These are phyloP conservation scores for Cyprinodon tularosa DNA, from an alignment of 2,113 vertebrate genomes.

Conservation along the genomic window DNA sequence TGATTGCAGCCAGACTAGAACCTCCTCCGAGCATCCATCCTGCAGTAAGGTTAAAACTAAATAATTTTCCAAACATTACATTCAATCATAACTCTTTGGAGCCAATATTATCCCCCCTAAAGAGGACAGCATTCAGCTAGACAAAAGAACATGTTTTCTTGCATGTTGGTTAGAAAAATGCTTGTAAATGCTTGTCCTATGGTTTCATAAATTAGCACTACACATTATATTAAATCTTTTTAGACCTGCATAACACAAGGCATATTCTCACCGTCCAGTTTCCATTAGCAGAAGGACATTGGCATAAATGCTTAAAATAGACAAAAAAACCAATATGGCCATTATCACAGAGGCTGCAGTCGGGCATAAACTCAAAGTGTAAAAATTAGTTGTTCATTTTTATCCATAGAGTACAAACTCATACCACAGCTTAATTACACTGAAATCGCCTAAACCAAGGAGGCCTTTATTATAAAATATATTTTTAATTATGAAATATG, in stretches of 20 bases:
- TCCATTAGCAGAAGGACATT: conserved; percentile 21
- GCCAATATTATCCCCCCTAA: too few species aligned
- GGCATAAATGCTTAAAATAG: conserved; percentile 70
- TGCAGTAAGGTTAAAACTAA: too few species aligned
- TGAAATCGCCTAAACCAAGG: neutral
- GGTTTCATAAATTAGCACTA: neutral
- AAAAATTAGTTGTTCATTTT: conserved; percentile 28
- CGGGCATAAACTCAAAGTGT: conserved; percentile 3
- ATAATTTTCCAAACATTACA: too few species aligned
- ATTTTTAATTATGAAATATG: neutral
- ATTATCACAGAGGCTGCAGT: conserved; percentile 43
- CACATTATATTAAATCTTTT: too few species aligned
- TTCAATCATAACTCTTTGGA: too few species aligned
- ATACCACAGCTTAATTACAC: conserved; percentile 10
- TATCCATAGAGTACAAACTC: conserved; percentile 5
- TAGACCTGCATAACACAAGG: neutral
- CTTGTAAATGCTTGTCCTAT: neutral
- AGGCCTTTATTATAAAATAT: conserved; percentile 9
- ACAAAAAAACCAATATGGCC: conserved; percentile 49
- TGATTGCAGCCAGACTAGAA: too few species aligned
- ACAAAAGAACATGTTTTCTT: too few species aligned
- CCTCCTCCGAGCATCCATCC: too few species aligned
- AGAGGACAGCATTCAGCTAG: too few species aligned
- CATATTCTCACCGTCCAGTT: conserved; percentile 27
- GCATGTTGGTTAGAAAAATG: too few species aligned